These are phyloP conservation scores for Trochalopteron elliotii DNA, from an alignment of 2,113 vertebrate species.

Conservation along the genomic window DNA sequence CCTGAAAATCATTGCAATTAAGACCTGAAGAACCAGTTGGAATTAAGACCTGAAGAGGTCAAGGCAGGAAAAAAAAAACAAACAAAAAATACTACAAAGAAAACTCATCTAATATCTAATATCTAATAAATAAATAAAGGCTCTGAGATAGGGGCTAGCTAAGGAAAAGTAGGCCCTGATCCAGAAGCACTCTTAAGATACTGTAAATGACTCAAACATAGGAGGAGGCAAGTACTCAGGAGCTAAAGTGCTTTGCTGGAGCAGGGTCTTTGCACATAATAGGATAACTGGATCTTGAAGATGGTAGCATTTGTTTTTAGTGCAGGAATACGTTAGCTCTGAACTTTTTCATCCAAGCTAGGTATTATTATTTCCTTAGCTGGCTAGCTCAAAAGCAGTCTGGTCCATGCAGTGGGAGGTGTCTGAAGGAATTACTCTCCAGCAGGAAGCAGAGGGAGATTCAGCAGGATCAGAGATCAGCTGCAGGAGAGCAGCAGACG, in stretches of 20 bases:
- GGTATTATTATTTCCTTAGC: background rate
- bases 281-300: background rate
- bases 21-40: background rate
- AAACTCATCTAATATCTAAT: background rate
- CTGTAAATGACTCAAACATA: background rate
- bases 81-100: background rate
- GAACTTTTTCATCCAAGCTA: background rate
- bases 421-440: background rate
- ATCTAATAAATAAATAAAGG: background rate
- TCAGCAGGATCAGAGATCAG: slow-evolving; percentile 12
- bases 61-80: background rate
- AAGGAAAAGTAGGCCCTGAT: background rate
- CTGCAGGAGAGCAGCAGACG: background rate
- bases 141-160: background rate
- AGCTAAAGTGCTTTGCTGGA: background rate
- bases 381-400: background rate
- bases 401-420: background rate
- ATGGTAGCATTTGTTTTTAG: background rate
- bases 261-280: background rate
- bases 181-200: background rate
- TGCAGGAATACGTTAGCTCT: background rate
- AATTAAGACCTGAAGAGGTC: background rate
- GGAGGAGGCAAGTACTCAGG: background rate
- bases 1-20: background rate
- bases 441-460: background rate